A percentile compares a stretch with the other conserved stretches of the same genome.
Conservation (phyloP, 2,888 invertebrate species). For the Epicampocera succincta region DNA sequence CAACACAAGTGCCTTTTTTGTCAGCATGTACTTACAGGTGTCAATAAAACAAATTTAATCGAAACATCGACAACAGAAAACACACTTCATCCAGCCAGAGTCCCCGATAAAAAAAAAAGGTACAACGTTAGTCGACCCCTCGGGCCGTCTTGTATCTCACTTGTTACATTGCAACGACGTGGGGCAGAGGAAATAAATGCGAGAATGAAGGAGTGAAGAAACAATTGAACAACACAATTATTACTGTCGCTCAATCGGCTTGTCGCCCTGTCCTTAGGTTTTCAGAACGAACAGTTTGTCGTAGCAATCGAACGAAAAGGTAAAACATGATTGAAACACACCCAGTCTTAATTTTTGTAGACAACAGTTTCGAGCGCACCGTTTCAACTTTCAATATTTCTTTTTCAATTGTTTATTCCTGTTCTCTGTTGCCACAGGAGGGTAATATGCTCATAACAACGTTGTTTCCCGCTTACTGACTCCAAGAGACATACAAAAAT, state of each 20-base stretch:
- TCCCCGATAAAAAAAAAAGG: constrained; percentile 13
- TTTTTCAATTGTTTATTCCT: constrained; percentile 12
- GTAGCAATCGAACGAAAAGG: constrained; percentile 2
- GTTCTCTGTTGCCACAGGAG: constrained; percentile 22
- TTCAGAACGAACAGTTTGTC: neutral
- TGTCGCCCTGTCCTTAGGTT: constrained; percentile 21
- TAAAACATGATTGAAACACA: constrained; percentile 46
- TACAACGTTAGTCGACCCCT: constrained; percentile 40
- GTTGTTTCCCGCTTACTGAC: constrained; percentile 53
- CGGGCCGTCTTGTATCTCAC: constrained; percentile 51
- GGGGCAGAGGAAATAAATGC: constrained; percentile 31
- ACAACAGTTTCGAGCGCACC: constrained; percentile 46
- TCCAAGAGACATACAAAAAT: constrained; percentile 39
- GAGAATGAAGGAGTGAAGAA: constrained; percentile 30
- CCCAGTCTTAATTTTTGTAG: constrained; percentile 50
- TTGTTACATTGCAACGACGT: constrained; percentile 54
- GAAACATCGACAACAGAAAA: constrained; percentile 58
- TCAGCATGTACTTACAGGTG: constrained; percentile 65
- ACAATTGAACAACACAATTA: constrained; percentile 54
- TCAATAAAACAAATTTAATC: constrained; percentile 59
- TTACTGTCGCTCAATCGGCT: constrained; percentile 18
- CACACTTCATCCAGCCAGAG: constrained; percentile 48
- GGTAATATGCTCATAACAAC: constrained; percentile 16
- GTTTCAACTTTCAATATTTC: constrained; percentile 37
- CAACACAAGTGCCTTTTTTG: constrained; percentile 40